A percentile compares a stretch with the other conserved stretches of the same genome.
Conservation (phyloP, 2,888 invertebrate genomes). For the Drosophila kanekoi region DNA sequence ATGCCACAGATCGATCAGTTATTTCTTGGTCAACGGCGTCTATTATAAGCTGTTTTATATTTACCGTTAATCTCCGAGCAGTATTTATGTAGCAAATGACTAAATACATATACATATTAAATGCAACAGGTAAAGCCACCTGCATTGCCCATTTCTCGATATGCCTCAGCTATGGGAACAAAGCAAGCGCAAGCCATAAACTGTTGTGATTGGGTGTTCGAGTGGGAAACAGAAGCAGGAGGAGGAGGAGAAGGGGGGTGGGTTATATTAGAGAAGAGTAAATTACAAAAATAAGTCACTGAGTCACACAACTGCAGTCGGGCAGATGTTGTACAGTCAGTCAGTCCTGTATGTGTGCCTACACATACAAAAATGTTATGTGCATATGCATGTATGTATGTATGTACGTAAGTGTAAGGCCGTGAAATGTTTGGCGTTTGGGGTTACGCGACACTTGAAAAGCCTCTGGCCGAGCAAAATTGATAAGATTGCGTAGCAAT, state of each 20-base stretch:
- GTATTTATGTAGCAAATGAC: neutral
- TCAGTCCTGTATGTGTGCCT: neutral
- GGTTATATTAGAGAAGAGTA: neutral
- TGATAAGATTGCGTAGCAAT: slow-evolving; percentile 50
- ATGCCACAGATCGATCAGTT: too few species aligned
- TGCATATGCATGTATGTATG: neutral
- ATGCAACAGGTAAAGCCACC: neutral
- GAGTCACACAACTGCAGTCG: slow-evolving; percentile 30
- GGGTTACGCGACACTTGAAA: slow-evolving; percentile 18
- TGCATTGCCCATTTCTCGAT: slow-evolving; percentile 6
- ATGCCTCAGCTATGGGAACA: slow-evolving; percentile 13
- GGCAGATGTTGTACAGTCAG: slow-evolving; percentile 1
- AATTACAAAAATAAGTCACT: slow-evolving; percentile 4
- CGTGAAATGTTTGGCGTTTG: slow-evolving; percentile 31
- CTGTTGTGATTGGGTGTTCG: neutral
- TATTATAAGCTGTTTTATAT: neutral
- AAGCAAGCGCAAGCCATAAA: slow-evolving; percentile 14
- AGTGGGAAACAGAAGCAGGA: fast-evolving
- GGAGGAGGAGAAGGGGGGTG: too few species aligned
- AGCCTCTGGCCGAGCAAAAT: slow-evolving; percentile 16
- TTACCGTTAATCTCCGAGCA: neutral
- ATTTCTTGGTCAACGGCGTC: too few species aligned
- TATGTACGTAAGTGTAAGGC: slow-evolving; percentile 15
- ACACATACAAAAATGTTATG: too few species aligned
- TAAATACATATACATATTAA: neutral